Evolutionary conservation across 2,888 invertebrate species (phyloP).

Genomic region (Pristionchus mayeri): DNA sequence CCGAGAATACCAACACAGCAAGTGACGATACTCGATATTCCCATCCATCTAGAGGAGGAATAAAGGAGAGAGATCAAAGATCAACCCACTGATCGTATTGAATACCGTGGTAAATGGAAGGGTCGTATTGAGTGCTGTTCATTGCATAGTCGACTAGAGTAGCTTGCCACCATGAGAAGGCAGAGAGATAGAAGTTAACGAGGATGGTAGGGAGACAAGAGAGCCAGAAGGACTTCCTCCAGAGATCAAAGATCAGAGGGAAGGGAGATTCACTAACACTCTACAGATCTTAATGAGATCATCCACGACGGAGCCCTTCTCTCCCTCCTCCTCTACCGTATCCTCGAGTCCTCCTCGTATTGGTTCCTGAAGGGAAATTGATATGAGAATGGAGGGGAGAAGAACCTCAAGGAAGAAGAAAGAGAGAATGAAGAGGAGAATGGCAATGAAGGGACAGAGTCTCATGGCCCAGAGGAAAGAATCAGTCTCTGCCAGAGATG

Average conservation of each 20-base stretch:
- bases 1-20: conserved; percentile 4
- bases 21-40: not conserved
- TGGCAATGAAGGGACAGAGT: conserved; percentile 28
- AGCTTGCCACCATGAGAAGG: conserved; percentile 29
- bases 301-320: not conserved
- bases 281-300: not conserved
- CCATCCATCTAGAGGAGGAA: conserved; percentile 9
- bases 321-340: not conserved
- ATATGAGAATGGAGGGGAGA: too few species aligned
- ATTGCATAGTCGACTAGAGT: not conserved
- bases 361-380: conserved; percentile 45
- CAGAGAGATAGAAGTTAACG: conserved; percentile 31
- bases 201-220: conserved; percentile 5
- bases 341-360: conserved; percentile 10
- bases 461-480: conserved; percentile 4
- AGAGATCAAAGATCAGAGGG: not conserved
- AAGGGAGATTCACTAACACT: not conserved
- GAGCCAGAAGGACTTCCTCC: conserved; percentile 38
- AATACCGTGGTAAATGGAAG: not conserved
- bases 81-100: not conserved
- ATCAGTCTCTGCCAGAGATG: not conserved
- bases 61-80: not conserved
- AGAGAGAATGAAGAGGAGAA: not conserved
- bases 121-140: not conserved
- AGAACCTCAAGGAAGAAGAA: conserved; percentile 31